Evolutionary conservation across 2,797 vertebrate species (phyloP), one percentile per base, ranked within the genome.

Genomic region (Gobionotothen gibberifrons): DNA sequence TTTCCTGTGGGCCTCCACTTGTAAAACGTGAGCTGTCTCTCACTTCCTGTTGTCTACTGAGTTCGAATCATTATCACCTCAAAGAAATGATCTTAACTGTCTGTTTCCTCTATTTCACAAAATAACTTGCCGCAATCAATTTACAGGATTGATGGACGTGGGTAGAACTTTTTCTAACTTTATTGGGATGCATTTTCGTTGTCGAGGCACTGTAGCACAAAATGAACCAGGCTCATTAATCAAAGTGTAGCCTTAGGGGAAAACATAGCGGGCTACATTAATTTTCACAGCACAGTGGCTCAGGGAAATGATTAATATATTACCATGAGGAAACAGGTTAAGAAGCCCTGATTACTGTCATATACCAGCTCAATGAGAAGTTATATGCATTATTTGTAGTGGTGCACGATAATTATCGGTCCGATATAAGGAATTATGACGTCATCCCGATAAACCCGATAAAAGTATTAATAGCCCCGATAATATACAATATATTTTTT

Each of bases 291-390:
- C 79, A 81, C 81, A 87, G 82, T 77, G 87, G 86, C 78, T 87
- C 81, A 88, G 82, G 82, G 73, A 87, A 87, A 91, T 92, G 85
- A 93, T 90, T 91, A 79, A 91, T 92, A 89, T 64, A 89, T 89
- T 90, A 91, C 84, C 73, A 65, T 15, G 67, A 89, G 90, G 88
- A 92, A 92, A 85, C 85, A 63, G 88, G 90, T 90, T 88, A 92
- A 89, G 83, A 92, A 88, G 86, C 69, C 81, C 82, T 89, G 89
- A 85, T 91, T 91, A 91, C 85, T 88, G 90, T 91, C 89, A 89
- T 66, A 87, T 57, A 82, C 60, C 72, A 81, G 85, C 93, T 91
- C 88, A 87, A 80, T 84, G 80, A 70, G 67, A 72, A 81, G 62
- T 74, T 79, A 47, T 79, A 47, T 80, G 61, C 76, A 79, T 76